Evolutionary conservation across 2,113 vertebrate genomes (phyloP).

Genomic region (Paralichthys olivaceus): DNA sequence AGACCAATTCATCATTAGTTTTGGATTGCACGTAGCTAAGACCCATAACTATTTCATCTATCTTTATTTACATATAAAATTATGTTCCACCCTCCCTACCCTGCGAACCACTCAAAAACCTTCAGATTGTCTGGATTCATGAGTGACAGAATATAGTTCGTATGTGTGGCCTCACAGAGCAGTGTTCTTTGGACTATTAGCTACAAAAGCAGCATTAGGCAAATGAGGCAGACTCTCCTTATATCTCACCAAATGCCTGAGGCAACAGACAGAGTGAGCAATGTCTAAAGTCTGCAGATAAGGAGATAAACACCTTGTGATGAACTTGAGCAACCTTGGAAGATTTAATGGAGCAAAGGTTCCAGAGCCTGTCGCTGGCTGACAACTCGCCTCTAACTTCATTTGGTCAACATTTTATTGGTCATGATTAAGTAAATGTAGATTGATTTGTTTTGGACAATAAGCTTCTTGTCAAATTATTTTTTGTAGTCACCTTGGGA

Average conservation of each 20-base stretch:
- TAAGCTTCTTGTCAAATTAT: conserved; percentile 19
- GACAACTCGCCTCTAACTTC: conserved; percentile 28
- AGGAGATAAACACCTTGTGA: conserved; percentile 59
- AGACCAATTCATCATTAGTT: too few relatives aligned
- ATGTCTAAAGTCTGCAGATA: conserved; percentile 69
- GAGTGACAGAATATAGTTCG: conserved; percentile 52
- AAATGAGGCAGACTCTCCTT: conserved; percentile 72
- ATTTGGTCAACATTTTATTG: conserved; percentile 34
- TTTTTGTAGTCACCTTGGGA: conserved; percentile 28
- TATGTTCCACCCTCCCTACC: conserved; percentile 15
- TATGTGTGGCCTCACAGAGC: conserved; percentile 64
- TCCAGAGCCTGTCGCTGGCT: conserved; percentile 19
- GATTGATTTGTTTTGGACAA: background rate
- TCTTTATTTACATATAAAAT: too few relatives aligned
- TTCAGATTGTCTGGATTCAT: conserved; percentile 53
- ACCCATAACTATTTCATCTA: too few relatives aligned
- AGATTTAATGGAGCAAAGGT: conserved; percentile 45
- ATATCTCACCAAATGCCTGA: conserved; percentile 70
- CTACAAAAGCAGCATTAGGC: conserved; percentile 82
- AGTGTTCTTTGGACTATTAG: conserved; percentile 81
- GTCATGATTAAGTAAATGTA: conserved; percentile 24
- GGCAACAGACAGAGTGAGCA: conserved; percentile 67
- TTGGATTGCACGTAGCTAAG: background rate
- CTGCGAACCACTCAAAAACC: conserved; percentile 40
- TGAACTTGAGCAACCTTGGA: conserved; percentile 68